Conservation (phyloP, 2,113 vertebrate genomes). For the Alectura lathami region DNA sequence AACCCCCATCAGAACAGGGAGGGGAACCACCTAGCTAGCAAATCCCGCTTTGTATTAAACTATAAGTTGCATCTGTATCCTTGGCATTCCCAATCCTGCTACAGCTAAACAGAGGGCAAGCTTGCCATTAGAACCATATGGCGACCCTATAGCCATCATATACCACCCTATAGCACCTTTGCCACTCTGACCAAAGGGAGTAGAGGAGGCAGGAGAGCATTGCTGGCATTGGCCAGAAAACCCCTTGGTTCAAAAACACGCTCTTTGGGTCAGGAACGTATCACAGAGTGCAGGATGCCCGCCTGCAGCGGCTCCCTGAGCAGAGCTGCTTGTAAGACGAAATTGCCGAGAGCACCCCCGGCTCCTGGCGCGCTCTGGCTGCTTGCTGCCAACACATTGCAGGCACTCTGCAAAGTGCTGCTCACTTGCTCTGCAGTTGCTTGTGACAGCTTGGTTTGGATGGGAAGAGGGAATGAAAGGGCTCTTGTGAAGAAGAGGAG, state of each 20-base stretch:
- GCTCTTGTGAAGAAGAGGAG: background rate
- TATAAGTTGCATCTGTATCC: background rate
- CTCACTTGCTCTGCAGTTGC: conserved; percentile 35
- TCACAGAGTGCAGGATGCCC: background rate
- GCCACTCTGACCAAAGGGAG: background rate
- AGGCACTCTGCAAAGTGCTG: conserved; percentile 28
- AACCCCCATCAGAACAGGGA: background rate
- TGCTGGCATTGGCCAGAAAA: background rate
- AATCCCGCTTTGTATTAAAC: background rate
- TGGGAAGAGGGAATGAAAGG: background rate
- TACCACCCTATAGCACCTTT: background rate
- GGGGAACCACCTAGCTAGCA: rapidly evolving
- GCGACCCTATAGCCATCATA: rapidly evolving
- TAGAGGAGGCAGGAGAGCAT: background rate
- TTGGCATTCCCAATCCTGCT: background rate
- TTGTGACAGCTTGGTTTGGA: background rate
- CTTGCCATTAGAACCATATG: background rate
- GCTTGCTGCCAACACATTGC: conserved; percentile 22
- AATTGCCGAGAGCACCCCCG: background rate
- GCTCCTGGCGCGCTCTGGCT: background rate
- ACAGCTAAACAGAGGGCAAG: background rate
- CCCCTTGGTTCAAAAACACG: background rate
- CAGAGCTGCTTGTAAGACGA: background rate
- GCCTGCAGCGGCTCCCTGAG: rapidly evolving
- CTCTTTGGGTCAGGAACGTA: too few species aligned